These are phyloP conservation scores for Hippocampus guttulatus DNA, from an alignment of 2,113 vertebrate genomes.

Conservation along the genomic window DNA sequence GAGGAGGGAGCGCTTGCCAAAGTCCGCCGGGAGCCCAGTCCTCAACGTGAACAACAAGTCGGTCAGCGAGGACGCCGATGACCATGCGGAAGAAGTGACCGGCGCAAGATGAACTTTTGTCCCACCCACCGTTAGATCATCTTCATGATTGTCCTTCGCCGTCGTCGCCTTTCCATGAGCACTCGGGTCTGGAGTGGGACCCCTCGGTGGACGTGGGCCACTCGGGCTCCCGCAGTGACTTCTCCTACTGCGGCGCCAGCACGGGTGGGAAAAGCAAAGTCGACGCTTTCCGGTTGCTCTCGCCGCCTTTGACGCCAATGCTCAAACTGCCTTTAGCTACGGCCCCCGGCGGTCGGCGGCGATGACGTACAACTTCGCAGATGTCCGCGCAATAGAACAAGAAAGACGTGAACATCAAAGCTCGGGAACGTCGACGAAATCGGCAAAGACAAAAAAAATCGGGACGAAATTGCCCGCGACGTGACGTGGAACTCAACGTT, in stretches of 20 bases:
- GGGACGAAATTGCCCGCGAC: no score
- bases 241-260: constrained; percentile 61
- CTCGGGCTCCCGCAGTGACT: constrained; percentile 69
- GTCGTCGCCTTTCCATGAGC: constrained; percentile 52
- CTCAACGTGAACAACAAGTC: constrained; percentile 16
- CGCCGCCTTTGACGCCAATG: no score
- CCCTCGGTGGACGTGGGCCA: constrained; percentile 81
- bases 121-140: constrained; percentile 9
- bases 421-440: no score
- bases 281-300: no score
- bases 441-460: no score
- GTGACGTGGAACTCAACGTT: no score
- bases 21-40: constrained; percentile 7
- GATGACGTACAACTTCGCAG: no score
- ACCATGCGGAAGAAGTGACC: not conserved
- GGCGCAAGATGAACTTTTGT: not conserved
- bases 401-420: no score
- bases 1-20: constrained; percentile 39
- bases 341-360: no score
- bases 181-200: constrained; percentile 83
- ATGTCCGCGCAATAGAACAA: no score
- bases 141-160: constrained; percentile 12
- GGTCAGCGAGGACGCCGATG: not conserved
- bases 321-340: no score
- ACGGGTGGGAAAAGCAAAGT: constrained; percentile 41